Evolutionary conservation across 2,888 invertebrate genomes (phyloP).

Genomic region (Hetaerina titia): DNA sequence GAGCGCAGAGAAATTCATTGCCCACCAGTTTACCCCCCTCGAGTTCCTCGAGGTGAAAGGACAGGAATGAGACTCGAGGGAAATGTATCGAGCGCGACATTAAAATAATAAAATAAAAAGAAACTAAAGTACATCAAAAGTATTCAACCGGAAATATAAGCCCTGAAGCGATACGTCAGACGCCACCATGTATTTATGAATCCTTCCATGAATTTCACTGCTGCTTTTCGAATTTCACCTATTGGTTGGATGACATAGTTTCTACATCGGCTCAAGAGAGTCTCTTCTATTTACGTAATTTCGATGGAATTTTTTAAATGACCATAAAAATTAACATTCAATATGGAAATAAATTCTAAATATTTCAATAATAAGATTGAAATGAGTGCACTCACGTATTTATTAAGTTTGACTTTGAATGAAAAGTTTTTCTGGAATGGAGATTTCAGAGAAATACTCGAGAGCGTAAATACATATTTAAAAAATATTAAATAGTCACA

Average conservation of each 20-base stretch:
- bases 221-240: neutral
- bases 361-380: neutral
- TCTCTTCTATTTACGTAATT: neutral
- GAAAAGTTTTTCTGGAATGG: too few relatives aligned
- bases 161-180: neutral
- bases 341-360: neutral
- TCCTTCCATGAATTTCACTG: neutral
- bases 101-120: neutral
- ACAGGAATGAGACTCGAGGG: neutral
- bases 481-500: too few relatives aligned
- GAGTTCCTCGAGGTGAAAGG: neutral
- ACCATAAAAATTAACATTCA: neutral
- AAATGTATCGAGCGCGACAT: neutral
- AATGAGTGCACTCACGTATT: too few relatives aligned
- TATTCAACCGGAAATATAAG: neutral
- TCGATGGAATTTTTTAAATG: neutral
- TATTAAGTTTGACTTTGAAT: too few relatives aligned
- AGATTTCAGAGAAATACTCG: too few relatives aligned
- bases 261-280: neutral
- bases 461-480: too few relatives aligned
- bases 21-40: neutral
- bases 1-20: neutral
- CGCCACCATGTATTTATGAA: neutral
- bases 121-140: neutral
- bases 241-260: neutral